A percentile compares a stretch with the other conserved stretches of the same genome.
Conservation (phyloP, 1,140 invertebrate genomes). For the Aphelenchoides fujianensis region DNA sequence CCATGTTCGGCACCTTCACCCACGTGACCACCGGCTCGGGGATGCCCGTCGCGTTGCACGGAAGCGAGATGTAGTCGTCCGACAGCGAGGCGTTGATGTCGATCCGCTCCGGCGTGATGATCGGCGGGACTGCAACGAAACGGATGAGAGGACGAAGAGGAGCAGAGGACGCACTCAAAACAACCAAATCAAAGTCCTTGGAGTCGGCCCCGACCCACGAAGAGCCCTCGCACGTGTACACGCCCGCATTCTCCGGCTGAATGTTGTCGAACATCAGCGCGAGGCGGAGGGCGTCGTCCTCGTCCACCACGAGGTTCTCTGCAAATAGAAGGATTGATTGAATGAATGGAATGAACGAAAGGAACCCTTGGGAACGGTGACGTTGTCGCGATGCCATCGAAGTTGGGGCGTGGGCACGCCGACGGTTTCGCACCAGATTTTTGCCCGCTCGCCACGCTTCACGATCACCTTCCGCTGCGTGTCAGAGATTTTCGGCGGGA, state of each 20-base stretch:
- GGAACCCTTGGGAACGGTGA: slow-evolving; percentile 43
- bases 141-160: neutral
- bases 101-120: slow-evolving; percentile 45
- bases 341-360: slow-evolving; percentile 7
- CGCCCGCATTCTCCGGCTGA: slow-evolving; percentile 49
- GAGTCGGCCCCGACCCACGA: slow-evolving; percentile 72
- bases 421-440: slow-evolving; percentile 64
- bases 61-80: slow-evolving; percentile 46
- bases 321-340: no score
- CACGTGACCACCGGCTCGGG: slow-evolving; percentile 62
- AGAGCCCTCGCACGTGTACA: slow-evolving; percentile 69
- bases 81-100: slow-evolving; percentile 40
- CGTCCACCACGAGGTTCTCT: neutral
- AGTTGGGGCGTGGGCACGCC: slow-evolving; percentile 66
- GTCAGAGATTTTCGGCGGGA: slow-evolving; percentile 53
- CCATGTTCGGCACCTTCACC: slow-evolving; percentile 52
- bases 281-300: neutral
- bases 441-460: slow-evolving; percentile 43
- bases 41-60: slow-evolving; percentile 62
- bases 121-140: slow-evolving; percentile 42
- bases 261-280: slow-evolving; percentile 46
- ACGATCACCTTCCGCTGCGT: slow-evolving; percentile 43
- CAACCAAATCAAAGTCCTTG: slow-evolving; percentile 68
- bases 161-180: slow-evolving; percentile 55
- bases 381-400: slow-evolving; percentile 62